Percentiles rank a stretch among this genome's conserved stretches.
phyloP scores from a whole-genome alignment of 2,113 vertebrate genomes.

The Podocnemis expansa region DNA sequence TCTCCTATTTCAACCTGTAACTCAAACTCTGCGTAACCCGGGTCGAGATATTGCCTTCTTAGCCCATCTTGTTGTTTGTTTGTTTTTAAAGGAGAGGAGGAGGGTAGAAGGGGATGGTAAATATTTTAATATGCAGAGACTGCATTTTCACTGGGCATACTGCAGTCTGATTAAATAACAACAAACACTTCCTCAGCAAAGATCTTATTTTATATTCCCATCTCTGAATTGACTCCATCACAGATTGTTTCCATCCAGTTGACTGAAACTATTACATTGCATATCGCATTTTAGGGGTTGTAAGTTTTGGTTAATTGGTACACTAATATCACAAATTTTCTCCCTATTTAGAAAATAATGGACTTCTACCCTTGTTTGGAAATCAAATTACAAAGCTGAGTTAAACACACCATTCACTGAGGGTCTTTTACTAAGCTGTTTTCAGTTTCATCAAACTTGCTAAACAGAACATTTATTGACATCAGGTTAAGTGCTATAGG shows the following conservation, averaged over 20 bases:
- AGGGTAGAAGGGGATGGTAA: background rate
- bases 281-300: background rate
- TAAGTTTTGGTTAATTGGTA: background rate
- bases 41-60: accelerated
- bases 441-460: background rate
- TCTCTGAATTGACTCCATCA: conserved; percentile 1
- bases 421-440: accelerated
- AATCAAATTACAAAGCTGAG: background rate
- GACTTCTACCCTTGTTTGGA: background rate
- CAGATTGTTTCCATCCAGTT: background rate
- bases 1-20: background rate
- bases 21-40: background rate
- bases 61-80: background rate
- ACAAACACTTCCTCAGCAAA: background rate
- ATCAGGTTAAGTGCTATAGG: background rate
- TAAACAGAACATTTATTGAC: background rate
- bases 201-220: background rate
- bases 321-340: background rate
- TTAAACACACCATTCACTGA: accelerated
- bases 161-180: background rate
- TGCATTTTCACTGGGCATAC: background rate
- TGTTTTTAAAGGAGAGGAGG: no score
- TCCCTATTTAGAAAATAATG: background rate
- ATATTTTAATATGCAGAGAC: background rate
- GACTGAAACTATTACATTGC: background rate